phyloP scores from a whole-genome alignment of 2,888 invertebrate species.

The Amphipyra tragopoginis region DNA sequence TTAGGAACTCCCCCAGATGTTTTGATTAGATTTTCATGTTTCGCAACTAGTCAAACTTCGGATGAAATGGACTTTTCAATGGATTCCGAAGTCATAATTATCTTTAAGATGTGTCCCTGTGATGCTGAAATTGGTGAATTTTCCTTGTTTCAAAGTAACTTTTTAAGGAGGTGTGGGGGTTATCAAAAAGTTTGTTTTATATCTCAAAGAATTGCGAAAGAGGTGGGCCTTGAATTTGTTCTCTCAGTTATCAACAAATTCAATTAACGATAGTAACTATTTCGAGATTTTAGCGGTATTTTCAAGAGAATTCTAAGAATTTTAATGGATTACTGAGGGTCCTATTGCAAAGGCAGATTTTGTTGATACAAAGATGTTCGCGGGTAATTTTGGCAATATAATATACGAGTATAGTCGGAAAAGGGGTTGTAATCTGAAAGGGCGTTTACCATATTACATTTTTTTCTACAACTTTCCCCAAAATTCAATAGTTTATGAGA shows the following conservation, averaged over 20 bases:
- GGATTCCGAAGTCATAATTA: conserved; percentile 57
- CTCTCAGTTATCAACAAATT: conserved; percentile 40
- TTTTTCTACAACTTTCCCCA: too few species aligned
- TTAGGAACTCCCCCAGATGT: conserved; percentile 63
- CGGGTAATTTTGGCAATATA: too few species aligned
- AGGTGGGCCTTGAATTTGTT: conserved; percentile 35
- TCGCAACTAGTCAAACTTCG: conserved; percentile 56
- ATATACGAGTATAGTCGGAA: too few species aligned
- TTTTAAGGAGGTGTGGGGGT: conserved; percentile 42
- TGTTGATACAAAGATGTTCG: not conserved
- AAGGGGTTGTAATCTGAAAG: too few species aligned
- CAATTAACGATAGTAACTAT: conserved; percentile 44
- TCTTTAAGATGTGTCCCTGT: conserved; percentile 54
- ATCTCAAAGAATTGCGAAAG: conserved; percentile 41
- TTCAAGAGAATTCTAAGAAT: conserved; percentile 14
- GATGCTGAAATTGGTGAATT: conserved; percentile 49
- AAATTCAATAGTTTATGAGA: too few species aligned
- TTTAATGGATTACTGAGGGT: conserved; percentile 15
- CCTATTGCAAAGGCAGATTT: not conserved
- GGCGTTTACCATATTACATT: too few species aligned
- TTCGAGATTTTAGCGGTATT: conserved; percentile 18
- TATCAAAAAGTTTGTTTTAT: conserved; percentile 54
- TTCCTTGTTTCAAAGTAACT: conserved; percentile 51
- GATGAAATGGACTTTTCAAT: conserved; percentile 59
- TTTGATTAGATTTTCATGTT: conserved; percentile 75